A percentile compares a stretch with the other conserved stretches of the same genome.
These are phyloP conservation scores for Amiota minor DNA, from an alignment of 2,888 invertebrate genomes.

Conservation along the genomic window DNA sequence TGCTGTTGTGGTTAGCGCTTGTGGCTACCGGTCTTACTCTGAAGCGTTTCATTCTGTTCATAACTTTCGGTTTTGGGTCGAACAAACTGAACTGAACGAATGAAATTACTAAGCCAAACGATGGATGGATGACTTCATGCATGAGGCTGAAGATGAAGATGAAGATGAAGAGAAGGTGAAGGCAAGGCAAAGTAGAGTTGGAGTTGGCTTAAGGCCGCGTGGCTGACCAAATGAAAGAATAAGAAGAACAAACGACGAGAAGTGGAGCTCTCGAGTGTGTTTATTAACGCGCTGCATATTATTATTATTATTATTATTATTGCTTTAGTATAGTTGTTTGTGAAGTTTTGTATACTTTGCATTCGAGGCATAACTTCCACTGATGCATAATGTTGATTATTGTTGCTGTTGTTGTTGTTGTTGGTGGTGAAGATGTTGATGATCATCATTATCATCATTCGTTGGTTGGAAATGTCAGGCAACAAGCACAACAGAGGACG, in stretches of 20 bases:
- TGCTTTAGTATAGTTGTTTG: slow-evolving; percentile 23
- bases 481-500: slow-evolving; percentile 39
- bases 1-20: slow-evolving; percentile 40
- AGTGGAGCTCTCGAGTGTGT: slow-evolving; percentile 37
- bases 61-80: slow-evolving; percentile 29
- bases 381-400: slow-evolving; percentile 45
- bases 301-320: slow-evolving; percentile 16
- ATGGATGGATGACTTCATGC: background rate
- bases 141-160: background rate
- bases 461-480: background rate
- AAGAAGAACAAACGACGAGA: background rate
- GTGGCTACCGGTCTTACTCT: slow-evolving; percentile 39
- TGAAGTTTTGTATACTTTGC: slow-evolving; percentile 54
- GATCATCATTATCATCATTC: background rate
- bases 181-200: too few relatives aligned
- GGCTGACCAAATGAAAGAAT: background rate
- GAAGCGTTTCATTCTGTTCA: slow-evolving; percentile 8
- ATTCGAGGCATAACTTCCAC: slow-evolving; percentile 58
- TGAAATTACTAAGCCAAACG: background rate
- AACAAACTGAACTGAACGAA: background rate
- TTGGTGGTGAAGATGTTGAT: background rate
- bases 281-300: slow-evolving; percentile 30
- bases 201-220: background rate
- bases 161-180: background rate
- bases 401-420: too few relatives aligned